Conservation (phyloP, 2,888 invertebrate species). For the Eilema sororculum region DNA sequence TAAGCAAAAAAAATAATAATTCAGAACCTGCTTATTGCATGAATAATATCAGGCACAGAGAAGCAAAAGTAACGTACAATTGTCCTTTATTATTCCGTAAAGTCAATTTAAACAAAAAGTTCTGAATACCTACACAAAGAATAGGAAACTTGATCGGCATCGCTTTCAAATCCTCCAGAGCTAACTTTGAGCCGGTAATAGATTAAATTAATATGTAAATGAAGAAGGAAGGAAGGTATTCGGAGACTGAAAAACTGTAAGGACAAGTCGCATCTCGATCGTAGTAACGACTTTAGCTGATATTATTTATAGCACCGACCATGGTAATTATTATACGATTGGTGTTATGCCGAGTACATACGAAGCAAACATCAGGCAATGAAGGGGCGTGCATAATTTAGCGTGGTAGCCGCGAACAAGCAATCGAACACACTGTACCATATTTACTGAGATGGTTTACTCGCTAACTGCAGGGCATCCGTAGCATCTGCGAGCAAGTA, state of each 20-base stretch:
- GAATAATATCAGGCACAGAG: constrained; percentile 5
- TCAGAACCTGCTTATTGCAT: not conserved
- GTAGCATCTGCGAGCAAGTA: too few relatives aligned
- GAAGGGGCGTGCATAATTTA: too few relatives aligned
- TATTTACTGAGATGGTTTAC: too few relatives aligned
- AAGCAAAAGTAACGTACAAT: constrained; percentile 38
- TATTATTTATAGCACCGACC: too few relatives aligned
- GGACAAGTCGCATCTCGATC: not conserved
- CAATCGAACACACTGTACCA: too few relatives aligned
- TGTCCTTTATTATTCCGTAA: constrained; percentile 47
- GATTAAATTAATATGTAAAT: constrained; percentile 56
- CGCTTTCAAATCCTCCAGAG: constrained; percentile 49
- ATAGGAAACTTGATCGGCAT: constrained; percentile 46
- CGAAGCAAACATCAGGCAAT: too few relatives aligned
- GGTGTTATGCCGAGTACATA: too few relatives aligned
- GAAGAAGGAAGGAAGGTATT: constrained; percentile 12
- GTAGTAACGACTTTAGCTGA: too few relatives aligned
- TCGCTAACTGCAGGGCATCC: too few relatives aligned
- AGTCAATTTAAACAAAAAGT: constrained; percentile 47
- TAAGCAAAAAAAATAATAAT: too few relatives aligned
- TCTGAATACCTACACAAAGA: constrained; percentile 41
- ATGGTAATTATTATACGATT: too few relatives aligned
- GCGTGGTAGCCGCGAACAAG: too few relatives aligned
- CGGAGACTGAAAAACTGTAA: not conserved
- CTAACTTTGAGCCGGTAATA: constrained; percentile 44